Conservation (phyloP, 2,113 vertebrate genomes). For the Glareola pratincola region DNA sequence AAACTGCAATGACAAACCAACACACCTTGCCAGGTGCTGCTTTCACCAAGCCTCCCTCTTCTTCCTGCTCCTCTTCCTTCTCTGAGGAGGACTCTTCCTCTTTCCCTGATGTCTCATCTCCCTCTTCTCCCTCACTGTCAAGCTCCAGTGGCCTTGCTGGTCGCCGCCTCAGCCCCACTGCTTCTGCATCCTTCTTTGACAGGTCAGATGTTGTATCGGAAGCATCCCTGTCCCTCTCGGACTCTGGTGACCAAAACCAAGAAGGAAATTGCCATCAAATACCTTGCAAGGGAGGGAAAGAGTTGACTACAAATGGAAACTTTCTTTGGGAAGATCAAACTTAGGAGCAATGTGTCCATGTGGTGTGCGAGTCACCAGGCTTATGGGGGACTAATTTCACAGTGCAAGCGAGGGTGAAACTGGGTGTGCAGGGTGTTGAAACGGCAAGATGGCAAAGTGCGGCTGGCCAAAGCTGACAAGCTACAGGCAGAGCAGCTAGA, state of each 20-base stretch:
- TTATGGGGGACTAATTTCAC: neutral
- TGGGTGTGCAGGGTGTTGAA: neutral
- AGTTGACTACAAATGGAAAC: neutral
- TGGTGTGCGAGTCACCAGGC: neutral
- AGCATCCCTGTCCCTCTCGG: slow-evolving; percentile 72
- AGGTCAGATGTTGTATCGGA: slow-evolving; percentile 79
- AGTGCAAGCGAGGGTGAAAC: neutral
- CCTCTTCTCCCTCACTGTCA: slow-evolving; percentile 96
- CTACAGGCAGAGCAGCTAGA: neutral
- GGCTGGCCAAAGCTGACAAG: neutral
- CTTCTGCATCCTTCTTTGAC: slow-evolving; percentile 84
- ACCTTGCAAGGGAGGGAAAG: neutral
- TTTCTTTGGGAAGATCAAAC: neutral
- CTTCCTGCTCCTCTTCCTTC: slow-evolving; percentile 83
- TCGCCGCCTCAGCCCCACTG: slow-evolving; percentile 75
- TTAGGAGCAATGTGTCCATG: neutral
- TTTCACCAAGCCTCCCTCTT: slow-evolving; percentile 69
- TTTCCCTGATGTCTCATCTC: slow-evolving; percentile 85
- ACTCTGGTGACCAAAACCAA: slow-evolving; percentile 63
- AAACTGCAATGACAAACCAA: neutral
- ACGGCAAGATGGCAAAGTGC: neutral
- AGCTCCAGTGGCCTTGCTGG: slow-evolving; percentile 87
- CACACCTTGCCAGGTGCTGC: slow-evolving; percentile 77
- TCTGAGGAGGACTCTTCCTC: slow-evolving; percentile 84
- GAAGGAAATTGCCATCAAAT: neutral